phyloP scores from a whole-genome alignment of 2,113 vertebrate species.

The Phylloscopus trochilus region DNA sequence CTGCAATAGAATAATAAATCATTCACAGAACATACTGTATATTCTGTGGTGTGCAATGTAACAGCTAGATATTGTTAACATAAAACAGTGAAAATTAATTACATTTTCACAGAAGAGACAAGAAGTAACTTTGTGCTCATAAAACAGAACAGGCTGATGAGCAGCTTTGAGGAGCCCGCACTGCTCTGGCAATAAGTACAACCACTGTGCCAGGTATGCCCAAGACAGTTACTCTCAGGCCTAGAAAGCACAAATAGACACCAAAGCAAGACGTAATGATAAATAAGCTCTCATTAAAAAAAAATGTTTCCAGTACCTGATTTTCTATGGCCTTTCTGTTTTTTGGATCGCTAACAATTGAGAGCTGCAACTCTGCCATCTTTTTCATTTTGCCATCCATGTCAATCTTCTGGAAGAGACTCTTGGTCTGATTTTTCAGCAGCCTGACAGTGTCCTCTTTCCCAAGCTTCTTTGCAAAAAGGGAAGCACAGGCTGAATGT shows the following conservation, averaged over 20 bases:
- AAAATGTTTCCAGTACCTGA: slow-evolving; percentile 77
- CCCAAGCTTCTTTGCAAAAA: slow-evolving; percentile 91
- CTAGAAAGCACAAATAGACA: not conserved
- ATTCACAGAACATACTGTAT: not conserved
- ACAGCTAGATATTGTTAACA: not conserved
- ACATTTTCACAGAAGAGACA: not conserved
- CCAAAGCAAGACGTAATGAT: not conserved
- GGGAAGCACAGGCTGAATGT: slow-evolving; percentile 93
- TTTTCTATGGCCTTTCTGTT: slow-evolving; percentile 96
- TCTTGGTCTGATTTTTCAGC: slow-evolving; percentile 86
- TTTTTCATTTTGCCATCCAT: slow-evolving; percentile 99
- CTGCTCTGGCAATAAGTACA: not conserved
- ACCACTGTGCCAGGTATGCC: not conserved
- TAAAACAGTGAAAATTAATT: not conserved
- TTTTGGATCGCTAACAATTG: slow-evolving; percentile 88
- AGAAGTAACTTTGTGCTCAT: not conserved
- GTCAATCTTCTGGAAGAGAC: slow-evolving; percentile 93
- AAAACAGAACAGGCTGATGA: not conserved
- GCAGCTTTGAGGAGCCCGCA: rapidly evolving
- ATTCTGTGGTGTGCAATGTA: not conserved
- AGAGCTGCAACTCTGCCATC: slow-evolving; percentile 95
- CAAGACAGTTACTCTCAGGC: not conserved
- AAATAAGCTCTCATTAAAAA: not conserved
- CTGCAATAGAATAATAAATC: not conserved
- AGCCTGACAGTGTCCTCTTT: slow-evolving; percentile 92